phyloP scores from a whole-genome alignment of 2,797 vertebrate genomes.

The Eleutherodactylus coqui region DNA sequence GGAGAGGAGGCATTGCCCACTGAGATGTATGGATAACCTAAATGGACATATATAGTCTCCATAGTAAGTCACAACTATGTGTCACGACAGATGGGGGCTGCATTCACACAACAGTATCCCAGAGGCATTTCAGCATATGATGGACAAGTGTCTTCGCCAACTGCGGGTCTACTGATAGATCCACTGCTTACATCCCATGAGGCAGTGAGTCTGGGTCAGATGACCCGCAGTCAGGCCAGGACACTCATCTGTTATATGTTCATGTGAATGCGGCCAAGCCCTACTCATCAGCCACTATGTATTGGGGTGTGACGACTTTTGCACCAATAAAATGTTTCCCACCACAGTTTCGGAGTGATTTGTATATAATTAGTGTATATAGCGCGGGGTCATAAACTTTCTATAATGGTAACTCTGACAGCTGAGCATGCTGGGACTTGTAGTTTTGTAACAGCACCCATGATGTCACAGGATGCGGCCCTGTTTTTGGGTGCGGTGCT shows the following conservation, averaged over 20 bases:
- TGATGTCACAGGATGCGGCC: too few species aligned
- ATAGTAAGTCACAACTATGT: background rate
- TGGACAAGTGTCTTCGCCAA: too few species aligned
- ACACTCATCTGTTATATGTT: too few species aligned
- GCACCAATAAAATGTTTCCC: background rate
- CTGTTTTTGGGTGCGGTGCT: too few species aligned
- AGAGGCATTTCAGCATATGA: too few species aligned
- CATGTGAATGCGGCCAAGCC: too few species aligned
- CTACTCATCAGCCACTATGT: background rate
- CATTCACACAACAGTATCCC: too few species aligned
- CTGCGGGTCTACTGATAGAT: too few species aligned
- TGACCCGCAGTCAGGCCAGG: too few species aligned
- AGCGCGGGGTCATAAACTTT: background rate
- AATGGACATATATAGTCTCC: background rate
- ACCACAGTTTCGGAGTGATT: background rate
- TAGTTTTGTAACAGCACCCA: too few species aligned
- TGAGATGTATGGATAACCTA: background rate
- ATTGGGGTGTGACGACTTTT: background rate
- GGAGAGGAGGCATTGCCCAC: background rate
- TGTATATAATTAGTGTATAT: background rate
- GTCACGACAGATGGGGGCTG: background rate
- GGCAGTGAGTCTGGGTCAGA: too few species aligned
- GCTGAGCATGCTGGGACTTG: background rate
- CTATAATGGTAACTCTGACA: background rate
- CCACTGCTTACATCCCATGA: too few species aligned